Conservation (phyloP, 1,140 invertebrate genomes). For the Coelopa frigida region DNA sequence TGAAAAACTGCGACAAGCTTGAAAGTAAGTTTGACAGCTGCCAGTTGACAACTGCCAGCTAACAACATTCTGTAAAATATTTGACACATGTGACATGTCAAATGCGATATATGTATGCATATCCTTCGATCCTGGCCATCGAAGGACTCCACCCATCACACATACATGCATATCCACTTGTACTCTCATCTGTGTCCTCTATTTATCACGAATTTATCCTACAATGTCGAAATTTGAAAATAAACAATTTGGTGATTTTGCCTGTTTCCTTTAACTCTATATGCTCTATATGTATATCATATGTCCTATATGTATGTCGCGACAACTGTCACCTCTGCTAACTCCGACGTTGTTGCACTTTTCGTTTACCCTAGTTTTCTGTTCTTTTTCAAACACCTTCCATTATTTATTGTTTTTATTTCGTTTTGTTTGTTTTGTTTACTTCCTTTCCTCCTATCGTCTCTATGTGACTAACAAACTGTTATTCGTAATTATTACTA, state of each 20-base stretch:
- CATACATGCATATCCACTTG: too few species aligned
- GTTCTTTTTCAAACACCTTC: background rate
- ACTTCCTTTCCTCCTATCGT: background rate
- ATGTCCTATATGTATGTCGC: background rate
- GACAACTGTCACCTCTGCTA: background rate
- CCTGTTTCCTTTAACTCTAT: background rate
- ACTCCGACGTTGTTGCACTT: slow-evolving; percentile 4
- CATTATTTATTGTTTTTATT: background rate
- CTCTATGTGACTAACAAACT: background rate
- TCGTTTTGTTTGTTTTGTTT: background rate
- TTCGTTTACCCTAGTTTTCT: too few species aligned
- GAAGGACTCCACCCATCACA: too few species aligned
- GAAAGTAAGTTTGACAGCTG: slow-evolving; percentile 71
- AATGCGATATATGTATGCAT: background rate
- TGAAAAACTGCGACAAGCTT: slow-evolving; percentile 87
- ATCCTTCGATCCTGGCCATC: too few species aligned
- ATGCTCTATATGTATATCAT: background rate
- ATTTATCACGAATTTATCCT: background rate
- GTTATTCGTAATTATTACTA: too few species aligned
- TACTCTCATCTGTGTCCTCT: too few species aligned
- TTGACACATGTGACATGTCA: too few species aligned
- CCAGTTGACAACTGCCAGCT: background rate
- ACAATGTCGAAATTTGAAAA: background rate
- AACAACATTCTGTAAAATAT: background rate
- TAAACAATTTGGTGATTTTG: background rate